Evolutionary conservation across 2,113 vertebrate genomes (phyloP), one percentile per base, ranked within the genome.

Genomic region (Dipodomys ordii): DNA sequence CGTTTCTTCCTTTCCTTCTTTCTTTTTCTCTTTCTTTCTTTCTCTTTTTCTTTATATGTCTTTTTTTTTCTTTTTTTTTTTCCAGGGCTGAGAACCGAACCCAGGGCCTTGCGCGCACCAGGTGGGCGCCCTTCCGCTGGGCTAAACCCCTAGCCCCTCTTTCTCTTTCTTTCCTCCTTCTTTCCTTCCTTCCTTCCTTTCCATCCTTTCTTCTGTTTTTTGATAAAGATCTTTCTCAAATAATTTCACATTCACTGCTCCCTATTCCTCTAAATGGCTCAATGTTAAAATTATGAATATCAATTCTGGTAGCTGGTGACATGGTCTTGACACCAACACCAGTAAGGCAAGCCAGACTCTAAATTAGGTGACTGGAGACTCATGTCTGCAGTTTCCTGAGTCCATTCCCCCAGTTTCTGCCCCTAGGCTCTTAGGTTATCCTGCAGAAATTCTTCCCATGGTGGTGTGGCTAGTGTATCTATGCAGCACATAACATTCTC

Each of bases 161-260:
- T 35, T 35, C 35, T 35, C 35, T 39, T 39, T 39, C 35, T 39
- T 39, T 39, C 35, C 4, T 39, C 4, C 35, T 39, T 39, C 4
- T 4, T 39, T 39, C 39, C 5, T 6, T 39, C 39, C 39, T 39
- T 39, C 39, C 39, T 39, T 39, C 39, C 39, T 39, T 39, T 39
- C 39, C 39, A 39, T 39, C 39, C 39, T 39, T 39, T 39, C 39
- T 39, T 39, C 39, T 39, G 39, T 39, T 60, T 79, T 89, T 76
- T 69, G 25, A 88, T 10, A 74, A 78, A 85, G 83, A 77, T 57
- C 23, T 83, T 90, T 71, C 39, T 74, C 65, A 94, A 94, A 35
- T 6, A 64, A 71, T 73, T 81, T 92, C 25, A 68, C 46, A 69
- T 49, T 87, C 92, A 72, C 30, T 88, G 90, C 39, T 93, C 35